Base-by-base conservation (phyloP, 1,140 invertebrate species). In the Pararge aegeria region DNA sequence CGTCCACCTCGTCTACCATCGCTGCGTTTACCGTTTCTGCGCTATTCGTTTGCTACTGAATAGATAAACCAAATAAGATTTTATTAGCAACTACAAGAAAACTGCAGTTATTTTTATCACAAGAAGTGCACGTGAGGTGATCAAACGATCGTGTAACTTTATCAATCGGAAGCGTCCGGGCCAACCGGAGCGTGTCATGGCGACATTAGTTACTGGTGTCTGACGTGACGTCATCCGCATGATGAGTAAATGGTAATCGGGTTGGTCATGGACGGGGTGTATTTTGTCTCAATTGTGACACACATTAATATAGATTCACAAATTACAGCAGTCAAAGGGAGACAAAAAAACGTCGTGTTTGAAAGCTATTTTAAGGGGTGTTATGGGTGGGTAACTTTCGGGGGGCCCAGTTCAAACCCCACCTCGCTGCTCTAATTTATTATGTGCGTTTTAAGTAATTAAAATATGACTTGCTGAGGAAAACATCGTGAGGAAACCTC, bases 161-260 rank as follows among this genome's bases (percentile, higher is more conserved):
- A 58, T 58, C 48, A 24, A 40, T 40, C 38, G 56, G 56, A 58
- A 58, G 55, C 34, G 18, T 34, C 30, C 24, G 24, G 27, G 48
- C 13, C n/a, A 18, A 44, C 29, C 24, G 37, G 24, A 42, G 37
- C 52, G 52, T 44, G 56, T 27, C 24, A 21, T 12, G 24, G 16
- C 6, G 16, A 15, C 38, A 42, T 42, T 42, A 42, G 16, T 42
- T 15, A 18, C 5, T 18, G 6, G 37, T 42, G 38, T 18, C 13
- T 7, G 13, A 2, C 15, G 13, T 42, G 15, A 42, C 38, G 16
- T 42, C 15, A 42, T 18, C 15, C 9, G 30, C 7, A n/a, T 34
- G 9, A 34, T 42, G 13, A 6, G 15, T 5, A 15, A 42, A 42
- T 42, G 38, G 2, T 42, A 18, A 42, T 6, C 9, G 16, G n/a